phyloP scores from a whole-genome alignment of 92 coral and sea anemone genomes.

The Isaurus tuberculatus region DNA sequence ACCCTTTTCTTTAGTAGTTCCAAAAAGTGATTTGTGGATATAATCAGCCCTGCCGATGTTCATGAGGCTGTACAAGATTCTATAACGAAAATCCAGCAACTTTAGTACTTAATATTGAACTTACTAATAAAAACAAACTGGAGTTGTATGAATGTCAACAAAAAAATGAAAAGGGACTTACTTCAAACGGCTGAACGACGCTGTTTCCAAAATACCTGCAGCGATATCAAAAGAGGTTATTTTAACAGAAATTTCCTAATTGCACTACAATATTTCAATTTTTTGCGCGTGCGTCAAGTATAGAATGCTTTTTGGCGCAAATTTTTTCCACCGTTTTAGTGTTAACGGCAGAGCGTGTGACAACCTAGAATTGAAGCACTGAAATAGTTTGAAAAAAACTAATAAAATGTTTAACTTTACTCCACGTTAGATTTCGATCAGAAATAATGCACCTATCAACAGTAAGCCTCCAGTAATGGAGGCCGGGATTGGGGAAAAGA shows the following conservation, averaged over 20 bases:
- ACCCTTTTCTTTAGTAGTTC: constrained; percentile 27
- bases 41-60: constrained; percentile 80
- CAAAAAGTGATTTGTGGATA: constrained; percentile 71
- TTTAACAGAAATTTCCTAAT: neutral
- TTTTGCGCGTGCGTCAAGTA: neutral
- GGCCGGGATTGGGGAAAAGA: too few species aligned
- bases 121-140: too few species aligned
- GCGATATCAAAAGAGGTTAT: neutral
- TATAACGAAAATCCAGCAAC: constrained; percentile 24
- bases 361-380: too few species aligned
- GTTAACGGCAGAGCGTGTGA: too few species aligned
- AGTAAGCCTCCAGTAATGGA: too few species aligned
- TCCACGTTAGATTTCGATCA: too few species aligned
- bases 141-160: neutral
- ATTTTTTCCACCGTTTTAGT: neutral
- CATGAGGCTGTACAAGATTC: constrained; percentile 79
- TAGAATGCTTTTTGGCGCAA: neutral
- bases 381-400: too few species aligned
- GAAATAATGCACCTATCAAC: too few species aligned
- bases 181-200: constrained; percentile 64
- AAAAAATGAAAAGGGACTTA: constrained; percentile 39
- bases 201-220: constrained; percentile 59
- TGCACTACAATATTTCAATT: too few species aligned
- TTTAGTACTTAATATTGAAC: too few species aligned
- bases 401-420: too few species aligned